phyloP scores from a whole-genome alignment of 2,888 invertebrate genomes.

The Hoplodrina ambigua region DNA sequence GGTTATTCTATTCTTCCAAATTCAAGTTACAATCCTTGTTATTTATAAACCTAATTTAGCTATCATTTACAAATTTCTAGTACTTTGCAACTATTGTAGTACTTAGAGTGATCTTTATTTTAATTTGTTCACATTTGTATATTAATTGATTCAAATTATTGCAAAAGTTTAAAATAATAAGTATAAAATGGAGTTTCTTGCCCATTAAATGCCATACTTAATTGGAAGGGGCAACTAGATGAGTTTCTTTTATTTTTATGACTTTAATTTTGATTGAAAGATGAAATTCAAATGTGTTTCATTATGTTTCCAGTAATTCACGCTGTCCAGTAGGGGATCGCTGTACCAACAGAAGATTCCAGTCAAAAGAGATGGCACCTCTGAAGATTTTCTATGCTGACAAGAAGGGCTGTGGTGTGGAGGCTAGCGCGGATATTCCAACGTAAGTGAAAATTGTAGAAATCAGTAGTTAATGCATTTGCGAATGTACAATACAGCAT shows the following conservation, averaged over 20 bases:
- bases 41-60: too few species aligned
- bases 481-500: slow-evolving; percentile 1
- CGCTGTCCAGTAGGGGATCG: slow-evolving; percentile 96
- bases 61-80: too few species aligned
- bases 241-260: too few species aligned
- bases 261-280: too few species aligned
- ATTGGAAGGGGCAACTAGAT: too few species aligned
- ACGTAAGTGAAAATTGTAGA: slow-evolving; percentile 87
- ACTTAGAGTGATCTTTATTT: too few species aligned
- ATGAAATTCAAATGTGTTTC: neutral
- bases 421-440: slow-evolving; percentile 93
- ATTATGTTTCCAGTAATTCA: slow-evolving; percentile 93
- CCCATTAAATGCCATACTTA: too few species aligned
- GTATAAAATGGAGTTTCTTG: too few species aligned
- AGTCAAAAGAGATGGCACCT: slow-evolving; percentile 95
- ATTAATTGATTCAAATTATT: too few species aligned
- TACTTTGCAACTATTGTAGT: too few species aligned
- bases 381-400: slow-evolving; percentile 97
- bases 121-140: too few species aligned
- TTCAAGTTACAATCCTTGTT: neutral
- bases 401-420: slow-evolving; percentile 98
- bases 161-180: too few species aligned
- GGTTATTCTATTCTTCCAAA: slow-evolving; percentile 14
- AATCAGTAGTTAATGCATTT: slow-evolving; percentile 2
- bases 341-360: slow-evolving; percentile 98